phyloP scores from a whole-genome alignment of 2,888 invertebrate genomes.

The Heliconius ethilla region DNA sequence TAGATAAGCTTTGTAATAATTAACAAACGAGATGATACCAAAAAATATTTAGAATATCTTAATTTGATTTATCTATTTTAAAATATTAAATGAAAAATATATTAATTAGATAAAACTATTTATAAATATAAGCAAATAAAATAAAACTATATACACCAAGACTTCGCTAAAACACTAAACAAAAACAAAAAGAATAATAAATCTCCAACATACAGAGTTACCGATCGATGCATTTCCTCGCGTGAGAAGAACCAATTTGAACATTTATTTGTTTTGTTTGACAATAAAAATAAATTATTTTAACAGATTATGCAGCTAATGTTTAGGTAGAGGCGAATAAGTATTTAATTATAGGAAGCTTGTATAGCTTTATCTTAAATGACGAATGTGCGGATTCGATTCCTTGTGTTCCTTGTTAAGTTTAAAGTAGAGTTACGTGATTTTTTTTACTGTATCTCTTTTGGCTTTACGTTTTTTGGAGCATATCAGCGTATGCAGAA shows the following conservation, averaged over 20 bases:
- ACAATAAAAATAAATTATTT: constrained; percentile 29
- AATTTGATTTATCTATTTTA: not conserved
- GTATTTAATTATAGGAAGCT: not conserved
- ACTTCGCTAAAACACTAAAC: not conserved
- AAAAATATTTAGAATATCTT: too few species aligned
- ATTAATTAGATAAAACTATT: not conserved
- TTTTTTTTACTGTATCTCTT: too few species aligned
- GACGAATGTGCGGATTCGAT: not conserved
- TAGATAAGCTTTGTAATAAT: not conserved
- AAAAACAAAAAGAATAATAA: not conserved
- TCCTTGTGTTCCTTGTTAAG: not conserved
- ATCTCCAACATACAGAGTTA: constrained; percentile 10
- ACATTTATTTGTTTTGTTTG: constrained; percentile 24
- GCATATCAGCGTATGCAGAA: not conserved
- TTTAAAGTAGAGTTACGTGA: not conserved
- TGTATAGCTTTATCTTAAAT: not conserved
- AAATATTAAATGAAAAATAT: not conserved
- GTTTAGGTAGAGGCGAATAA: constrained; percentile 14
- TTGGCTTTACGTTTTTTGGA: not conserved
- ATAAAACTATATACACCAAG: not conserved
- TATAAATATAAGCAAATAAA: not conserved
- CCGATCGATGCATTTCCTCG: constrained; percentile 22
- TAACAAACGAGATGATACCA: too few species aligned
- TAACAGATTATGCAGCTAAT: constrained; percentile 23
- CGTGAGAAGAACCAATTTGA: constrained; percentile 31